These are phyloP conservation scores for Prionailurus viverrinus DNA, from an alignment of 2,113 vertebrate genomes.

Conservation along the genomic window DNA sequence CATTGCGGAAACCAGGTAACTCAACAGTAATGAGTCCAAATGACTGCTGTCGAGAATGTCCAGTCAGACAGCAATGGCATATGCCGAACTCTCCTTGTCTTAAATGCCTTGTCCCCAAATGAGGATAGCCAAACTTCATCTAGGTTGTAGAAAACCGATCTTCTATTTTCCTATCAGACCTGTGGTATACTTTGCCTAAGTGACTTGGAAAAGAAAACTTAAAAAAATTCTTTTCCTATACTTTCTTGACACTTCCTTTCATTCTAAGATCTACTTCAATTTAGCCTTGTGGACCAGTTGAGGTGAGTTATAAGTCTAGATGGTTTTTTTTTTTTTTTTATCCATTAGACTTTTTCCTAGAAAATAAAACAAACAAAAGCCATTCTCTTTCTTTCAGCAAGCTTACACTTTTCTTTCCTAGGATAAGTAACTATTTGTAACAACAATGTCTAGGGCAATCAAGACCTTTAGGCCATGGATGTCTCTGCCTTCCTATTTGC, in stretches of 20 bases:
- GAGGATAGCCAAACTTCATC: conserved; percentile 6
- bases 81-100: neutral
- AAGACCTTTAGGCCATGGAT: neutral
- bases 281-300: conserved; percentile 32
- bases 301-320: neutral
- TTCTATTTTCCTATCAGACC: neutral
- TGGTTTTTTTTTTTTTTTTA: neutral
- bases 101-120: neutral
- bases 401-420: conserved; percentile 54
- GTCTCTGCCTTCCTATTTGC: conserved; percentile 20
- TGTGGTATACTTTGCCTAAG: neutral
- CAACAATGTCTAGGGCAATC: neutral
- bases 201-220: neutral
- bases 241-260: conserved; percentile 26
- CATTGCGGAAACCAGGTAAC: neutral
- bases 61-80: neutral
- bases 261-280: conserved; percentile 43
- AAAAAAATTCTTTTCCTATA: neutral
- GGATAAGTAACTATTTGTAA: conserved; percentile 10
- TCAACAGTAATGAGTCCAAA: neutral
- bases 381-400: neutral
- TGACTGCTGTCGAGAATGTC: neutral
- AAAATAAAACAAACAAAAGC: conserved; percentile 31
- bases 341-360: neutral
- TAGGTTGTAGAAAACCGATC: neutral